phyloP scores from a whole-genome alignment of 2,888 invertebrate species.

The Xestoiulus laeticollis region DNA sequence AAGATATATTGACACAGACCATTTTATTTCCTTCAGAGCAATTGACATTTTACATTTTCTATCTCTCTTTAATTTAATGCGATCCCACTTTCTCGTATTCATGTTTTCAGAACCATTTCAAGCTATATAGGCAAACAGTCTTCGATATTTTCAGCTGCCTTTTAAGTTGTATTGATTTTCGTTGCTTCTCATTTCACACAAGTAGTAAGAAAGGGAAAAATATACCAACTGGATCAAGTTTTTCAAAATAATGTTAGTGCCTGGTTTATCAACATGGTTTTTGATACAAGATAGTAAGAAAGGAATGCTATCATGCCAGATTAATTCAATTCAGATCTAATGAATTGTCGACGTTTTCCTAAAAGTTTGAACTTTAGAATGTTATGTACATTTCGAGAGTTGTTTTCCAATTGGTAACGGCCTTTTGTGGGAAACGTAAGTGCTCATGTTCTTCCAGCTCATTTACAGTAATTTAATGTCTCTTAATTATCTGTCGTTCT shows the following conservation, averaged over 20 bases:
- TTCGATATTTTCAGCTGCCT: neutral
- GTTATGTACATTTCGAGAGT: neutral
- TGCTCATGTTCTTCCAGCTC: conserved; percentile 8
- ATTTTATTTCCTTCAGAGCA: neutral
- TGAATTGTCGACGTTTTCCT: neutral
- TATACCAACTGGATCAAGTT: neutral
- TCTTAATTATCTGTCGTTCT: neutral
- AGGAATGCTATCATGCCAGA: neutral
- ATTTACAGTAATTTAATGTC: conserved; percentile 21
- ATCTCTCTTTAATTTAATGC: neutral
- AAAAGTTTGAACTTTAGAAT: neutral
- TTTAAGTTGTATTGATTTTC: conserved; percentile 14
- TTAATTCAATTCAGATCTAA: neutral
- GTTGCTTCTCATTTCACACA: neutral
- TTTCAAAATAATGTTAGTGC: neutral
- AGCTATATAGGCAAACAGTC: neutral
- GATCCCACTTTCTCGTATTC: neutral
- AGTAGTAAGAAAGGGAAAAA: neutral
- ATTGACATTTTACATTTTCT: neutral
- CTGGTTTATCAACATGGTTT: neutral
- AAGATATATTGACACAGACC: neutral
- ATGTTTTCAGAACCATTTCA: neutral
- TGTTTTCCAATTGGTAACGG: neutral
- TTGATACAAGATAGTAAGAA: neutral
- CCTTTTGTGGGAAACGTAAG: neutral